A percentile compares a stretch with the other conserved stretches of the same genome.
Conservation (phyloP, 2,797 vertebrate genomes). For the Aldrovandia affinis region DNA sequence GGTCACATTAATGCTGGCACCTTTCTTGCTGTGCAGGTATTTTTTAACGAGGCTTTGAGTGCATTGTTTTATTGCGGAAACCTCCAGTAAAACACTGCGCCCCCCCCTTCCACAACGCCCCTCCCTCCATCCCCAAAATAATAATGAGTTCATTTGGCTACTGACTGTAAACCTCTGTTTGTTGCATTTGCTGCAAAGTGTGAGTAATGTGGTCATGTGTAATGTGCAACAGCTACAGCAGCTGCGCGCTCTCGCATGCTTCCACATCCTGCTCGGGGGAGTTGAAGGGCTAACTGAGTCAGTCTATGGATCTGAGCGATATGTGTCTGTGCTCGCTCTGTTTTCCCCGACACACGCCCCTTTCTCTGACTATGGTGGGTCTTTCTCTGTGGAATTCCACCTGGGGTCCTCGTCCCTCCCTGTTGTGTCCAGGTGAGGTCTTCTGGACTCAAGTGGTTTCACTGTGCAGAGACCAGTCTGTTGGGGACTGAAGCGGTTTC, state of each 20-base stretch:
- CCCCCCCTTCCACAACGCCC: neutral
- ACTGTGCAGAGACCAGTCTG: neutral
- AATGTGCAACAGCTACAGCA: neutral
- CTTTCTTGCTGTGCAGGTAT: conserved; percentile 16
- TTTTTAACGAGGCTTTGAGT: conserved; percentile 2
- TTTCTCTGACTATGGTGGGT: neutral
- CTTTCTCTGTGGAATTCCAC: neutral
- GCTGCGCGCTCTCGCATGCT: neutral
- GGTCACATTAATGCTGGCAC: neutral
- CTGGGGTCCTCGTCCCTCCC: neutral
- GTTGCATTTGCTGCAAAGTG: conserved; percentile 5
- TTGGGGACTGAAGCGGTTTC: neutral
- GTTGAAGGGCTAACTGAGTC: neutral
- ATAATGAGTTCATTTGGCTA: conserved; percentile 8
- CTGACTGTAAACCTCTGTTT: conserved; percentile 5
- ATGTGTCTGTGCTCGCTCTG: neutral
- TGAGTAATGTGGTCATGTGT: neutral
- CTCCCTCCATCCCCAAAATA: neutral
- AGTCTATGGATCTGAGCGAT: neutral
- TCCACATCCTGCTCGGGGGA: neutral
- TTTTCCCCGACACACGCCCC: neutral
- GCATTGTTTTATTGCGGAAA: neutral
- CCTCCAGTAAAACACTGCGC: neutral
- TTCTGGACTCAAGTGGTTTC: neutral
- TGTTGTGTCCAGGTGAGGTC: neutral